Evolutionary conservation across 2,797 vertebrate species (phyloP), one percentile per base, ranked within the genome.

Genomic region (Crenuchus spilurus): DNA sequence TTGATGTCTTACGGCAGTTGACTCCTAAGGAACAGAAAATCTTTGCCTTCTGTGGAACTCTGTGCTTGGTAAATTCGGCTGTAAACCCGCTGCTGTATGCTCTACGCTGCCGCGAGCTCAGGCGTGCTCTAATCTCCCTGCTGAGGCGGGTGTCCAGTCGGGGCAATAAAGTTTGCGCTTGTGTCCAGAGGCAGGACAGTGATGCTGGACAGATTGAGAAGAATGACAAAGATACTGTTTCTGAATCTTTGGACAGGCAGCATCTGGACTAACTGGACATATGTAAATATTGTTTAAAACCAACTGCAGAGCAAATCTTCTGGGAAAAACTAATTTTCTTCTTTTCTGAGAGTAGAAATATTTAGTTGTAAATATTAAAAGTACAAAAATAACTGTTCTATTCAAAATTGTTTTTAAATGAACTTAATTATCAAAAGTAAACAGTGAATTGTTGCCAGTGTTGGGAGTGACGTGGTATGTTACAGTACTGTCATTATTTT

Each of bases 31-130:
- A 93, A 58, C 93, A 91, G 88, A 89, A 91, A 73, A 90, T 85
- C 41, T 99, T 97, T 0, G 96, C 96, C 78, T 98, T 97, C 84
- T 97, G 93, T 84, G 94, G 95, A 88, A 95, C 94, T 41, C 93
- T 99, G 55, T 98, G 96, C 78, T 91, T 98, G 37, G 83, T 96
- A 74, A 96, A 99, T 84, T 97, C 95, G 28, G 89, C 94, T 65
- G 85, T 95, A 71, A 97, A 99, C 83, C 96, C 96, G 0, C 61
- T 97, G 48, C 90, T 99, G 35, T 99, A 98, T 0, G 96, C 94
- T 14, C 87, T 96, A 68, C 72, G 94, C 26, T 98, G 96, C 82
- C 83, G 90, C 77, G 96, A 97, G 80, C 86, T 99, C 0, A 90
- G 83, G 51, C 76, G 86, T 1, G 93, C 93, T 4, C 78, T 95